Evolutionary conservation across 1,140 invertebrate genomes (phyloP), one percentile per base, ranked within the genome.

Genomic region (Elysia chlorotica): DNA sequence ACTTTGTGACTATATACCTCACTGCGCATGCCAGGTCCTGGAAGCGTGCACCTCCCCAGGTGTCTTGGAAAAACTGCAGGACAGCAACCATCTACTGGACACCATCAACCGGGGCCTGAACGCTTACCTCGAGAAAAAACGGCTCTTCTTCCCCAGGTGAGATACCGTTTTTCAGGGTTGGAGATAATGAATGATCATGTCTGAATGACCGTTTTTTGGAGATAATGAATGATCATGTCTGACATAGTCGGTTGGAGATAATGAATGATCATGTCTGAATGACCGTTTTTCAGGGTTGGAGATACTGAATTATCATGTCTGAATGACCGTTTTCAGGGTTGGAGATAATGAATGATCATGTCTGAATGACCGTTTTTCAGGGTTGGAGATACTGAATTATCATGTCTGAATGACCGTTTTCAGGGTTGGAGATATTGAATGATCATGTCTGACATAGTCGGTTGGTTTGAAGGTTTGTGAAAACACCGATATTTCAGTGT

Each of bases 81-180:
- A 88, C 75, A 85, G 85, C 65, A 87, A 87, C 74, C 79, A 73
- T 54, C 75, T 87, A 0, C 76, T 88, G 25, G 88, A 88, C 54
- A 87, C 86, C 69, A 88, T 88, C 75, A 88, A 86, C 78, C 87
- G 87, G 74, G 88, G 88, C 41, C 77, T 88, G 33, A 88, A 88
- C 76, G 84, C 85, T 6, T 88, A 88, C 74, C 78, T 88, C 33
- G 88, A 88, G 78, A 88, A 88, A 76, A 88, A 88, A 76, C 78
- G 88, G 74, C 79, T 88, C 2, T 88, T 84, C 79, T 88, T 88
- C 82, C 87, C 88, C 65, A 73, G 86, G 82, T 84, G 21, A 21
- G 33, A n/a, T n/a, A n/a, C n/a, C n/a, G n/a, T n/a, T n/a, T n/a
- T n/a, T n/a, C n/a, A n/a, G n/a, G 17, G 17, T 59, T 59, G 17